Conservation (phyloP, 2,888 invertebrate species). For the Drosophila subsilvestris region DNA sequence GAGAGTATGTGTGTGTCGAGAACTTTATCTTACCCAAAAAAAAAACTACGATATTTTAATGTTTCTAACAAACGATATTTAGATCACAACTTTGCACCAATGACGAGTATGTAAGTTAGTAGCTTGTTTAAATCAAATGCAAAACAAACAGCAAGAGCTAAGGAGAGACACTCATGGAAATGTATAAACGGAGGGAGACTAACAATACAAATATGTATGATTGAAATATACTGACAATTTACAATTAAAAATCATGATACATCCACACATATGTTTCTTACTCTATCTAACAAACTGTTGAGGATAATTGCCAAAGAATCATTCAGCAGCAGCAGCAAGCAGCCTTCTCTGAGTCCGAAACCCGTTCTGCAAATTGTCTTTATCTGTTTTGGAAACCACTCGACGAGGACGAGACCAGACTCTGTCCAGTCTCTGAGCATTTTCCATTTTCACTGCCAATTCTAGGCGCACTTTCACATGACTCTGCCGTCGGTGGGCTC, state of each 20-base stretch:
- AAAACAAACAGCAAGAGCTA: constrained; percentile 36
- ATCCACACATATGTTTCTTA: constrained; percentile 9
- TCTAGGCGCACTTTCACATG: constrained; percentile 66
- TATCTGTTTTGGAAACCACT: constrained; percentile 4
- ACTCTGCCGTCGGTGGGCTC: constrained; percentile 15
- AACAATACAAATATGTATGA: constrained; percentile 46
- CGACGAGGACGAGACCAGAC: not conserved
- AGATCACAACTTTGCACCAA: constrained; percentile 57
- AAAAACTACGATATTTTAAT: constrained; percentile 46
- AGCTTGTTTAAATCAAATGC: constrained; percentile 62
- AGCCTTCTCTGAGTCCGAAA: constrained; percentile 5
- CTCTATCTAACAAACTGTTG: not conserved
- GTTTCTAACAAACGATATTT: constrained; percentile 42
- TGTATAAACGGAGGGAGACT: constrained; percentile 30
- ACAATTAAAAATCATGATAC: constrained; percentile 46
- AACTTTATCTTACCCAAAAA: constrained; percentile 30
- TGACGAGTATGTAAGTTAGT: constrained; percentile 52
- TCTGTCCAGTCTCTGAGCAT: constrained; percentile 25
- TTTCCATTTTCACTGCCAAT: constrained; percentile 59
- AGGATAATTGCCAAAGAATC: not conserved
- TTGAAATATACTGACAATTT: constrained; percentile 65
- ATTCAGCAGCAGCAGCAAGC: not conserved
- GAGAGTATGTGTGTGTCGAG: constrained; percentile 60
- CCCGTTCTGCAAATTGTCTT: constrained; percentile 20
- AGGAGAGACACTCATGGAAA: not conserved